Evolutionary conservation across 2,797 vertebrate species (phyloP), one percentile per base, ranked within the genome.

Genomic region (Manis pentadactyla): DNA sequence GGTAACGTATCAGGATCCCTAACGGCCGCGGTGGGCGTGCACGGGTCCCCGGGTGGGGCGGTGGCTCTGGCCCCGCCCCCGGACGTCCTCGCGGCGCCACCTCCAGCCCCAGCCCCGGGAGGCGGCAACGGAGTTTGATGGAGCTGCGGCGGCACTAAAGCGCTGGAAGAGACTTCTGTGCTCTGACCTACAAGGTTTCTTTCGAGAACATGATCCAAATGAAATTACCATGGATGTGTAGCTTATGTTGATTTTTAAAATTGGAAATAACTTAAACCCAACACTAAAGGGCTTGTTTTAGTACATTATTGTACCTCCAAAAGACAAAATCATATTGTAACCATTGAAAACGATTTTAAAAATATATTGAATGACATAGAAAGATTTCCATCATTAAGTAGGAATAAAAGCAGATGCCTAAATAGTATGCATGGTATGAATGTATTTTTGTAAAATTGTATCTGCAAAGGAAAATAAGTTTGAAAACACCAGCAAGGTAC

Each of bases 101-200:
- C 37, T 39, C 37, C 37, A 39, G 37, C 37, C 37, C 5, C 37
- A 39, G 37, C 37, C 37, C 37, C 37, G 37, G 37, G 37, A 4
- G 37, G 37, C 37, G 46, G 46, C 46, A 46, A 11, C 46, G 46
- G 46, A 11, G 46, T 99, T 98, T 94, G 90, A 98, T 94, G 14
- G 98, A 99, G 97, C 99, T 99, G 3, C 92, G 86, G 55, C 99
- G 39, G 98, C 99, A 88, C 97, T 99, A 21, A 90, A 96, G 87
- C 97, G 99, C 17, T 99, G 99, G 96, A 95, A 99, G 90, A 99
- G 98, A 89, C 98, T 99, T 98, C 99, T 46, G 29, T 6, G 0
- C 7, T 61, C 23, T 0, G 0, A 79, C 13, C 73, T 63, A 39
- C 27, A 34, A 83, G 57, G 21, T 71, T 78, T 83, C 29, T 71